phyloP scores from a whole-genome alignment of 1,140 invertebrate species.

The Lordiphosa clarofinis region DNA sequence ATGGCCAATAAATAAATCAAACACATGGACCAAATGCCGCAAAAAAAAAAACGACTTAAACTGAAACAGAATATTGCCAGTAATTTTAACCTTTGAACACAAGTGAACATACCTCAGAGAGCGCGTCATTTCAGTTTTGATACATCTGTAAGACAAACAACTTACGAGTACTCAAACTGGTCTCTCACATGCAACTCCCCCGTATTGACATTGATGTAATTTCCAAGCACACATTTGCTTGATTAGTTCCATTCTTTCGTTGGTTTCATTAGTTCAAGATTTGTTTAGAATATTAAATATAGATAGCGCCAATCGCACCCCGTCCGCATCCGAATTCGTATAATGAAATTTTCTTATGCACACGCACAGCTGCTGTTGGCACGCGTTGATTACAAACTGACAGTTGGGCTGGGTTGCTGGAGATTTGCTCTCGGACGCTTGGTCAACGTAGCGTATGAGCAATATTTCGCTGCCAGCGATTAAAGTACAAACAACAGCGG shows the following conservation, averaged over 20 bases:
- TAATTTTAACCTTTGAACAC: not conserved
- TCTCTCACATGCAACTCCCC: too few species aligned
- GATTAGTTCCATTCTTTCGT: conserved; percentile 7
- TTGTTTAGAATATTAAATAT: conserved; percentile 14
- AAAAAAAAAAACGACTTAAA: not conserved
- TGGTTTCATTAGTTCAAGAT: conserved; percentile 12
- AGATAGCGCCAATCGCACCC: not conserved
- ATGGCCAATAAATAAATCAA: conserved; percentile 18
- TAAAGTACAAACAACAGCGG: conserved; percentile 66
- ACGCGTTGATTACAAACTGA: conserved; percentile 65
- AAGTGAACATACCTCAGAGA: too few species aligned
- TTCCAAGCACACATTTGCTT: conserved; percentile 13
- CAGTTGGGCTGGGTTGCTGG: conserved; percentile 32
- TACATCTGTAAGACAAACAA: too few species aligned
- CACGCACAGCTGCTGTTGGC: conserved; percentile 52
- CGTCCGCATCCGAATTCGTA: conserved; percentile 1
- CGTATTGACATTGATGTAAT: not conserved
- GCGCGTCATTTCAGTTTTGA: too few species aligned
- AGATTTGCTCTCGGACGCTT: conserved; percentile 7
- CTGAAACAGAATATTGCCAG: not conserved
- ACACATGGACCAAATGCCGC: conserved; percentile 9
- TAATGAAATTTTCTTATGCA: conserved; percentile 38
- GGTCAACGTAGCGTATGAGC: conserved; percentile 61
- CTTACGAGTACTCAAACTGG: too few species aligned
- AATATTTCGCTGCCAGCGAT: conserved; percentile 43